Conservation (phyloP, 2,888 invertebrate species). For the Cinara cedri region DNA sequence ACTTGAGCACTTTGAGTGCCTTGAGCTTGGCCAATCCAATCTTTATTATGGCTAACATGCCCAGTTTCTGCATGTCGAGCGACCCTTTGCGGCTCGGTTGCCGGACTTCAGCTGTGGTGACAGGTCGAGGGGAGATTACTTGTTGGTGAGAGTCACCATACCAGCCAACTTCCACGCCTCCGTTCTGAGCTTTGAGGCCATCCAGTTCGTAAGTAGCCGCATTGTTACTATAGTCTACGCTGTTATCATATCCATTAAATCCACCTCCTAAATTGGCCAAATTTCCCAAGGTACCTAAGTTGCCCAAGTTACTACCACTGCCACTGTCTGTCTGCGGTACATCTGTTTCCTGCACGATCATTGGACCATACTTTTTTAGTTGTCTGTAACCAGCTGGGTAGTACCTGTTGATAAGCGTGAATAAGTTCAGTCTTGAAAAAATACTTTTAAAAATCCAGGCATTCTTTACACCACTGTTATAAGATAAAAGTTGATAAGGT, state of each 20-base stretch:
- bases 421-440: too few relatives aligned
- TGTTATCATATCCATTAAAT: not conserved
- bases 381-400: not conserved
- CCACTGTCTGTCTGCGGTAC: not conserved
- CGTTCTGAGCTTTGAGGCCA: not conserved
- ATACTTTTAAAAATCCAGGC: too few relatives aligned
- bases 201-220: not conserved
- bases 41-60: not conserved
- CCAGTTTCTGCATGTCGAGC: not conserved
- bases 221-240: not conserved
- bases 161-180: not conserved
- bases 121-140: not conserved
- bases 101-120: not conserved
- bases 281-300: too few relatives aligned
- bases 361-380: slow-evolving; percentile 24
- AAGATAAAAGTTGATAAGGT: too few relatives aligned
- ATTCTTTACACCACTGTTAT: too few relatives aligned
- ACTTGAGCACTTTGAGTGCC: slow-evolving; percentile 4
- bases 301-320: too few relatives aligned
- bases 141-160: not conserved
- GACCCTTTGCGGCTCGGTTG: not conserved
- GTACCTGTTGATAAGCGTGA: not conserved
- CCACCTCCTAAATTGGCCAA: not conserved
- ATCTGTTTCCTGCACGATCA: slow-evolving; percentile 18
- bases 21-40: slow-evolving; percentile 1